Evolutionary conservation across 2,113 vertebrate species (phyloP).

Genomic region (Carlito syrichta): DNA sequence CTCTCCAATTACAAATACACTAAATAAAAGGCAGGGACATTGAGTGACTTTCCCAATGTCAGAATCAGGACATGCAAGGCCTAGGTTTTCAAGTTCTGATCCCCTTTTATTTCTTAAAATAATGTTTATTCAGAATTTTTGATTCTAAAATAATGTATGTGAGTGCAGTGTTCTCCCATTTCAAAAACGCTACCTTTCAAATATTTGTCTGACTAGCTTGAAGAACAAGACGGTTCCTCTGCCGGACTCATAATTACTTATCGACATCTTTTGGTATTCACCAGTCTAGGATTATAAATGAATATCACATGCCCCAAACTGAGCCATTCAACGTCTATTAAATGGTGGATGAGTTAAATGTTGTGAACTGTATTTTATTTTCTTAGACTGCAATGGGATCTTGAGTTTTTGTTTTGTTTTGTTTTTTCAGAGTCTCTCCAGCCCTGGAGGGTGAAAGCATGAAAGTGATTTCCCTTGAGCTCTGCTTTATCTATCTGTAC

Average conservation of each 20-base stretch:
- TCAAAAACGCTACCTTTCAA: neutral
- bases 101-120: conserved; percentile 31
- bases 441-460: neutral
- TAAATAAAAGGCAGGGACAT: neutral
- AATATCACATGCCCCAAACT: neutral
- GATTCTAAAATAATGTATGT: conserved; percentile 12
- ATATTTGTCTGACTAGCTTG: neutral
- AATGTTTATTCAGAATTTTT: conserved; percentile 31
- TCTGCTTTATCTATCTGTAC: neutral
- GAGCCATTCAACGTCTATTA: conserved; percentile 2
- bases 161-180: neutral
- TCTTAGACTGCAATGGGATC: neutral
- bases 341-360: neutral
- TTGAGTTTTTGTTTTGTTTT: neutral
- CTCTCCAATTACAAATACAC: neutral
- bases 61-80: neutral
- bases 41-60: neutral
- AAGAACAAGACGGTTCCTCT: neutral
- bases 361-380: neutral
- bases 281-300: conserved; percentile 36
- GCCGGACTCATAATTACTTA: conserved; percentile 41
- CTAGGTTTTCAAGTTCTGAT: neutral
- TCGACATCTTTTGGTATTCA: conserved; percentile 33
- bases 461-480: no score
- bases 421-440: neutral